Evolutionary conservation across 2,888 invertebrate species (phyloP).

Genomic region (Hecatera dysodea): DNA sequence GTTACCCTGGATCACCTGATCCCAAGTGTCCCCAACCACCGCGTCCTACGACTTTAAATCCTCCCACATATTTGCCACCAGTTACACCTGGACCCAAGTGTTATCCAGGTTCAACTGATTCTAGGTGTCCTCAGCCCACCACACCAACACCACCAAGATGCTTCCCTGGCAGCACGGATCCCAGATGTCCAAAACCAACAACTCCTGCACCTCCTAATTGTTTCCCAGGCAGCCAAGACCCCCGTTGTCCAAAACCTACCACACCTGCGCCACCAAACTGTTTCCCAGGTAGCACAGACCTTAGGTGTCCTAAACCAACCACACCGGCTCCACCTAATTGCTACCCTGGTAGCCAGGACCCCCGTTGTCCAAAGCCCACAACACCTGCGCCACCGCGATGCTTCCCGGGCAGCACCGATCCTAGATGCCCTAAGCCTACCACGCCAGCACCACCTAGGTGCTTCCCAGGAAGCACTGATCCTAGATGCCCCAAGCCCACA

Average conservation of each 20-base stretch:
- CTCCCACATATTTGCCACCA: conserved; percentile 71
- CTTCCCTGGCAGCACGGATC: conserved; percentile 75
- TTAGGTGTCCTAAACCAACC: neutral
- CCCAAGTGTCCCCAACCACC: conserved; percentile 64
- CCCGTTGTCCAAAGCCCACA: neutral
- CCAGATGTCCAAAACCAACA: conserved; percentile 75
- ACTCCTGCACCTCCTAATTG: conserved; percentile 60
- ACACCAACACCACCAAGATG: conserved; percentile 69
- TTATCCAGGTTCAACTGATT: conserved; percentile 75
- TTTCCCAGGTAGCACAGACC: neutral
- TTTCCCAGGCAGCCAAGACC: conserved; percentile 76
- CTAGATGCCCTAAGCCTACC: conserved; percentile 57
- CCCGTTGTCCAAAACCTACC: conserved; percentile 75
- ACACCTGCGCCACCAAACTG: conserved; percentile 26
- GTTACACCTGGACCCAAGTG: conserved; percentile 59
- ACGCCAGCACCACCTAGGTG: conserved; percentile 47
- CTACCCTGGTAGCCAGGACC: conserved; percentile 3
- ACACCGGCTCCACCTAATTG: neutral
- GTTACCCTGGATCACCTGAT: conserved; percentile 61
- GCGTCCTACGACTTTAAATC: conserved; percentile 58
- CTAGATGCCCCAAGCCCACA: conserved; percentile 65
- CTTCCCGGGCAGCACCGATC: conserved; percentile 64
- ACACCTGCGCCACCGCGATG: conserved; percentile 63
- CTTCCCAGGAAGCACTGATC: neutral
- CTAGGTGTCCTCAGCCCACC: conserved; percentile 62